A percentile compares a stretch with the other conserved stretches of the same genome.
Conservation (phyloP, 2,888 invertebrate species). For the Cheilosia impressa region DNA sequence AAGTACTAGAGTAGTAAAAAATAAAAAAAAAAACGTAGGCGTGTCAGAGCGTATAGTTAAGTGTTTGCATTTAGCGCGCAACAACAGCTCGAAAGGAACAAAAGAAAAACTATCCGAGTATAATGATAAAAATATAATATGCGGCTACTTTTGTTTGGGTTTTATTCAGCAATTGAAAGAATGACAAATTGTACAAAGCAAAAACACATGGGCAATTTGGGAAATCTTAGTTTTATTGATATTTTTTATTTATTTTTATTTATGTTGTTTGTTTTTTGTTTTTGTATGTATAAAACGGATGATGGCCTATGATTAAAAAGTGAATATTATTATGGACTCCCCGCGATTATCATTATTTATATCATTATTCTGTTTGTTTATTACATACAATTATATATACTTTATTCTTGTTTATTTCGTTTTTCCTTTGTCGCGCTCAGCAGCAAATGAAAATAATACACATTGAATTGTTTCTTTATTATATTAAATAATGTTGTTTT, state of each 20-base stretch:
- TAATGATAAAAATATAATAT: constrained; percentile 31
- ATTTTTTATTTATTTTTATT: constrained; percentile 31
- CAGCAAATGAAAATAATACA: constrained; percentile 75
- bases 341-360: constrained; percentile 73
- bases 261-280: constrained; percentile 8
- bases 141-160: constrained; percentile 8
- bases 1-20: constrained; percentile 16
- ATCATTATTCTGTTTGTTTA: constrained; percentile 69
- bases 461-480: constrained; percentile 70
- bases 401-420: constrained; percentile 48
- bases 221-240: constrained; percentile 69
- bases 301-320: constrained; percentile 74
- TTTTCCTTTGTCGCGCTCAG: constrained; percentile 75
- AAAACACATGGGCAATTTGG: constrained; percentile 71
- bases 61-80: constrained; percentile 17
- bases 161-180: constrained; percentile 24
- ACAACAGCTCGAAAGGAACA: constrained; percentile 40
- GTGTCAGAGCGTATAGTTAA: constrained; percentile 43
- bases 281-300: constrained; percentile 73
- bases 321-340: constrained; percentile 74
- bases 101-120: constrained; percentile 51
- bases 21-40: constrained; percentile 23
- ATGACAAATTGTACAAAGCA: constrained; percentile 59
- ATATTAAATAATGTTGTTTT: constrained; percentile 71
- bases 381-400: constrained; percentile 74